These are phyloP conservation scores for Manis javanica DNA, from an alignment of 2,797 vertebrate genomes.

Conservation along the genomic window DNA sequence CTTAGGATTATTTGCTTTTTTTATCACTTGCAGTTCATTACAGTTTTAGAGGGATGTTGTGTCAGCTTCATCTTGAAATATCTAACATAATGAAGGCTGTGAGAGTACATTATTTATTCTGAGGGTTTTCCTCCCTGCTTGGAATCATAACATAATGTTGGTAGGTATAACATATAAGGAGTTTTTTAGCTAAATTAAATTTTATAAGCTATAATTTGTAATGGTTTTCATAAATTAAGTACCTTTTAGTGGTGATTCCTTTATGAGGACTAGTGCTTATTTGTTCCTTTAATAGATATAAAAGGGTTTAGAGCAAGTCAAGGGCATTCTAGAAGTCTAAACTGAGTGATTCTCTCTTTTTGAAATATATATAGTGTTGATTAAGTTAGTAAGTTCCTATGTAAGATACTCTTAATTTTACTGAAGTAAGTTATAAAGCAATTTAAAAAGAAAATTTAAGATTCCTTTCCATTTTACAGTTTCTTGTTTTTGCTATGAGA, in stretches of 20 bases:
- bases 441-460: conserved; percentile 31
- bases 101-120: conserved; percentile 15
- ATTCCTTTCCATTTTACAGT: neutral
- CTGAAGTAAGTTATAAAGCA: conserved; percentile 19
- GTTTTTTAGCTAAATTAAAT: conserved; percentile 20
- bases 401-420: conserved; percentile 26
- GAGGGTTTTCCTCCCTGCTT: neutral
- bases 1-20: conserved; percentile 2
- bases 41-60: neutral
- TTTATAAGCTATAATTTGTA: neutral
- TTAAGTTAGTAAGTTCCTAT: neutral
- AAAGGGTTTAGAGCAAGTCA: neutral
- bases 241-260: neutral
- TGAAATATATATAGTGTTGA: neutral
- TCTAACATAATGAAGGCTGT: neutral
- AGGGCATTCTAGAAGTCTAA: neutral
- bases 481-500: neutral
- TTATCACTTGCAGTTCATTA: neutral
- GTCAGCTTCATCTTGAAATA: neutral
- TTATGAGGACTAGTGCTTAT: neutral
- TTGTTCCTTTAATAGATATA: neutral
- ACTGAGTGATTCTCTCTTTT: neutral
- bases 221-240: neutral
- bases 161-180: neutral
- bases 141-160: neutral